These are phyloP conservation scores for Pseudotriccus pelzelni DNA, from an alignment of 2,797 vertebrate species.

Conservation along the genomic window DNA sequence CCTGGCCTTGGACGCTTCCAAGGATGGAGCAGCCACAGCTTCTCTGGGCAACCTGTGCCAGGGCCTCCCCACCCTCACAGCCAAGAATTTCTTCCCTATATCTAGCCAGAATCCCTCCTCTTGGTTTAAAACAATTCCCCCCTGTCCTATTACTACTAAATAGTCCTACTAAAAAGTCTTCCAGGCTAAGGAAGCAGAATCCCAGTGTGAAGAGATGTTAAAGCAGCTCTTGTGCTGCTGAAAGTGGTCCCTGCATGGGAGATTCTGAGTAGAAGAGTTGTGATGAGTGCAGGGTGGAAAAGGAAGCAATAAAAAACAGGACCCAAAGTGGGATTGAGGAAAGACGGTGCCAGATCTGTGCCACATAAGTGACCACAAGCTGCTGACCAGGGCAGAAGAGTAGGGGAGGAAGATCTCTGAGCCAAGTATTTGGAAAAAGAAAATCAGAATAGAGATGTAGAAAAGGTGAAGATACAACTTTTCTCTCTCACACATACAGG, in stretches of 20 bases:
- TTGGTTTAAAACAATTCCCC: background rate
- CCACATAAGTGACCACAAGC: background rate
- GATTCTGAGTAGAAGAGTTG: background rate
- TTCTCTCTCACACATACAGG: background rate
- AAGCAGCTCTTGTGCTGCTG: background rate
- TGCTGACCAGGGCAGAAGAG: background rate
- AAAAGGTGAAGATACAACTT: background rate
- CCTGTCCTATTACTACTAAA: background rate
- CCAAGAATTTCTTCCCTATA: background rate
- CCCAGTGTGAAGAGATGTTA: background rate
- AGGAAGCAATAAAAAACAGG: background rate
- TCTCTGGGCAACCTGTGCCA: background rate
- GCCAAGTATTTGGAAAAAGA: background rate
- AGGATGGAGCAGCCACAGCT: background rate
- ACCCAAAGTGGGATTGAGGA: background rate
- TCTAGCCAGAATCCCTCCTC: background rate
- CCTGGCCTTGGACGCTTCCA: background rate
- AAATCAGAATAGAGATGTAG: background rate
- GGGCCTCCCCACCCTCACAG: rapidly evolving
- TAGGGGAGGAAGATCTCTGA: background rate
- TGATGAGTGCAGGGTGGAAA: background rate
- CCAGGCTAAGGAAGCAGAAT: background rate
- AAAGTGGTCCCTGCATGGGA: background rate
- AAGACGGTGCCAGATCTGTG: background rate
- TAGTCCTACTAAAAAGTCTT: background rate